These are phyloP conservation scores for Heliothis subflexa DNA, from an alignment of 1,140 invertebrate genomes.

Conservation along the genomic window DNA sequence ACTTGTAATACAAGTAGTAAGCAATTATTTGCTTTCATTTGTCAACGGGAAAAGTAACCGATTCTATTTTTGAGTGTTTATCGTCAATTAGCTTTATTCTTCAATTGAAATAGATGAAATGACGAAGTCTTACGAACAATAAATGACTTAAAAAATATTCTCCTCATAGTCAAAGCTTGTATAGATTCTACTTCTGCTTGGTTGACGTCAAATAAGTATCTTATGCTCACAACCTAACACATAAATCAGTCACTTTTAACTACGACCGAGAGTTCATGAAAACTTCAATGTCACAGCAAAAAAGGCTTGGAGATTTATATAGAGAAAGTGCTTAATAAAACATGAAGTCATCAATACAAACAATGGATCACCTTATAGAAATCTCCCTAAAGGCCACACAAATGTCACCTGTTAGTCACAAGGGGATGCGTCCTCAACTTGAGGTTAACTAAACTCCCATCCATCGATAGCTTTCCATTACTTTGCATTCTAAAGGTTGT, in stretches of 20 bases:
- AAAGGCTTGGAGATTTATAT: background rate
- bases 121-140: too few relatives aligned
- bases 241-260: too few relatives aligned
- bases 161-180: too few relatives aligned
- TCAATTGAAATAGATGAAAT: background rate
- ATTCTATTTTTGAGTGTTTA: constrained; percentile 18
- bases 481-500: constrained; percentile 66
- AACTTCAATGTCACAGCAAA: background rate
- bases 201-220: too few relatives aligned
- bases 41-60: constrained; percentile 16
- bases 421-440: constrained; percentile 26
- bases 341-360: constrained; percentile 37
- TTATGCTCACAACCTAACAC: too few relatives aligned
- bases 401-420: constrained; percentile 34
- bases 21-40: constrained; percentile 30
- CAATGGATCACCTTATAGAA: constrained; percentile 47
- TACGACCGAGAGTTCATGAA: too few relatives aligned
- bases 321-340: constrained; percentile 21
- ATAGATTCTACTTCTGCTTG: too few relatives aligned
- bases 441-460: constrained; percentile 45
- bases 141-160: too few relatives aligned
- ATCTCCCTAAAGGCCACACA: constrained; percentile 31
- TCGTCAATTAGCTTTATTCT: background rate
- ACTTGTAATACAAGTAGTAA: constrained; percentile 11
- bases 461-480: constrained; percentile 59